These are phyloP conservation scores for Electrona antarctica DNA, from an alignment of 2,113 vertebrate species.

Conservation along the genomic window DNA sequence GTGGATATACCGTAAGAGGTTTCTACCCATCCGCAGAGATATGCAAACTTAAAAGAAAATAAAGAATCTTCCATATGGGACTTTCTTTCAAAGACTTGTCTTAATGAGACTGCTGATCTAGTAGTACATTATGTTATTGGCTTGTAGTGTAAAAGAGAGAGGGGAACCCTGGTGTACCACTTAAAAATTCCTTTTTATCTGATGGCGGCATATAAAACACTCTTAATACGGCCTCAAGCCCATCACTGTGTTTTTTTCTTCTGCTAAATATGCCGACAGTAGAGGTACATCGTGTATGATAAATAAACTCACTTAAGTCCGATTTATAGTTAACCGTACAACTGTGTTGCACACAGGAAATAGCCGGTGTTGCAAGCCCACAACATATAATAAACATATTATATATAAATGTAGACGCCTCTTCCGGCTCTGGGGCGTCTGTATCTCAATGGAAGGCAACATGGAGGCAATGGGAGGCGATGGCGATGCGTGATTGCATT, in stretches of 20 bases:
- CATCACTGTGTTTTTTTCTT: conserved; percentile 21
- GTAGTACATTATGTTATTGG: conserved; percentile 54
- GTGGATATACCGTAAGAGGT: no score
- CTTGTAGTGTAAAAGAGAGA: conserved; percentile 63
- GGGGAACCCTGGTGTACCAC: conserved; percentile 47
- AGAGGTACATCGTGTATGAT: conserved; percentile 15
- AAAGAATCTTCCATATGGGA: conserved; percentile 23
- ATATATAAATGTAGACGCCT: no score
- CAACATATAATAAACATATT: no score
- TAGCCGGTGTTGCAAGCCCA: no score
- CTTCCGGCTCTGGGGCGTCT: no score
- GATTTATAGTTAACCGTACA: no score
- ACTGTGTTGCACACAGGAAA: no score
- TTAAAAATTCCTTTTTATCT: conserved; percentile 77
- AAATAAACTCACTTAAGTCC: conserved; percentile 19
- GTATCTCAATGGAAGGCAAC: no score
- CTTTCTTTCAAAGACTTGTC: conserved; percentile 35
- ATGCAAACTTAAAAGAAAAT: conserved; percentile 32
- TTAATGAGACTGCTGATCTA: conserved; percentile 53
- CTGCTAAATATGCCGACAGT: conserved; percentile 42
- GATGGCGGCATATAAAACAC: conserved; percentile 44
- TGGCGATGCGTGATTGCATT: no score
- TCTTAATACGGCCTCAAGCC: conserved; percentile 49
- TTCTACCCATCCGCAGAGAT: background rate
- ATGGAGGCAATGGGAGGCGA: no score